Evolutionary conservation across 2,113 vertebrate genomes (phyloP), one percentile per base, ranked within the genome.

Genomic region (Ifrita kowaldi): DNA sequence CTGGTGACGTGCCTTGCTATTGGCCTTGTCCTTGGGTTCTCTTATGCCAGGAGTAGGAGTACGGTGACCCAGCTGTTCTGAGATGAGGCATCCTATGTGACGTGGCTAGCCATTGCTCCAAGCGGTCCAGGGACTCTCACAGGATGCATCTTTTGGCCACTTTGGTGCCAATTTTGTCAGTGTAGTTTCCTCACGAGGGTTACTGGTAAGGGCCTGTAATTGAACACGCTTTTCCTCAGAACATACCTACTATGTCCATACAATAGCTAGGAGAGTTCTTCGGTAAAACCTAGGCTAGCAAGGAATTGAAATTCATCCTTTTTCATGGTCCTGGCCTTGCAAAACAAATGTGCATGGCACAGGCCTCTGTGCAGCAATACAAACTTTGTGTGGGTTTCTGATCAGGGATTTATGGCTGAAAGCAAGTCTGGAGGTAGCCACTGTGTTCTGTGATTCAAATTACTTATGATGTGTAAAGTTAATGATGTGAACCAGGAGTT

Each of bases 401-500:
- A 55, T 59, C 7, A 37, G 44, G 19, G 32, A 70, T 74, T 90
- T 92, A 71, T 24, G 32, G 24, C 80, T 78, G 56, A 89, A 89
- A 91, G 84, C 6, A 12, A 82, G 35, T 79, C 77, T 92, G 62
- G 83, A 77, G 50, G 60, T 94, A 90, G 67, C 55, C 4, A 9
- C 71, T 75, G 53, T 84, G 75, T 85, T 94, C 59, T 86, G 75
- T 59, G 83, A 85, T 71, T 96, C 73, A 65, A 62, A 89, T 93
- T 83, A 65, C 52, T 90, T 86, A 47, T 4, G 42, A 90, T 74
- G 81, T 91, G 65, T 90, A 64, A 84, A 90, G 41, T 81, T 93
- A 94, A 96, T 53, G 68, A 78, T 65, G 82, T 94, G 87, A 67
- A 94, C 81, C 87, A 46, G 47, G 39, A 91, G 70, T 73, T 59